Conservation (phyloP, 2,113 vertebrate genomes). For the Tympanuchus pallidicinctus region DNA sequence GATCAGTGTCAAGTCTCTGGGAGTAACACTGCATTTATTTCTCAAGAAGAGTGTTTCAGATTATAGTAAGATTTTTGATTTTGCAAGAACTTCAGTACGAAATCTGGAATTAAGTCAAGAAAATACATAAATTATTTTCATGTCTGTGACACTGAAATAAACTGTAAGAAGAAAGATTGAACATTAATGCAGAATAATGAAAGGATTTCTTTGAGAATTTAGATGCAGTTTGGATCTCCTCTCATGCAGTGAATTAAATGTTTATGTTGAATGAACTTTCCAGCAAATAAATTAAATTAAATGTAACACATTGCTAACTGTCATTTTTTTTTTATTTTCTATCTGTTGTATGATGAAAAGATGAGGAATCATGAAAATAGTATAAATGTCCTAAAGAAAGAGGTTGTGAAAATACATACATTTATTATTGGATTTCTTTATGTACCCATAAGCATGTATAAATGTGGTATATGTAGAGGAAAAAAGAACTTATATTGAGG, state of each 20-base stretch:
- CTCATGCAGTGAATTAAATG: not conserved
- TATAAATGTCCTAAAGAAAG: not conserved
- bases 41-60: not conserved
- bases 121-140: constrained; percentile 31
- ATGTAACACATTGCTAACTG: not conserved
- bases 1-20: not conserved
- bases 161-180: constrained; percentile 17
- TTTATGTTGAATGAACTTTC: constrained; percentile 36
- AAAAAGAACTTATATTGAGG: not conserved
- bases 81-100: not conserved
- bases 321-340: not conserved
- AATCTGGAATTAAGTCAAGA: constrained; percentile 64
- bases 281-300: constrained; percentile 7
- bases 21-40: constrained; percentile 19
- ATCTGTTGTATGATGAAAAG: not conserved
- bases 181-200: constrained; percentile 31
- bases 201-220: constrained; percentile 12
- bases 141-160: constrained; percentile 9
- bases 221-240: constrained; percentile 32
- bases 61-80: not conserved
- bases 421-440: not conserved
- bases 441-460: not conserved
- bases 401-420: not conserved
- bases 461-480: not conserved
- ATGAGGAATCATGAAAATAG: not conserved